Base-by-base conservation (phyloP, 2,888 invertebrate genomes). In the Dynastes hyllus region DNA sequence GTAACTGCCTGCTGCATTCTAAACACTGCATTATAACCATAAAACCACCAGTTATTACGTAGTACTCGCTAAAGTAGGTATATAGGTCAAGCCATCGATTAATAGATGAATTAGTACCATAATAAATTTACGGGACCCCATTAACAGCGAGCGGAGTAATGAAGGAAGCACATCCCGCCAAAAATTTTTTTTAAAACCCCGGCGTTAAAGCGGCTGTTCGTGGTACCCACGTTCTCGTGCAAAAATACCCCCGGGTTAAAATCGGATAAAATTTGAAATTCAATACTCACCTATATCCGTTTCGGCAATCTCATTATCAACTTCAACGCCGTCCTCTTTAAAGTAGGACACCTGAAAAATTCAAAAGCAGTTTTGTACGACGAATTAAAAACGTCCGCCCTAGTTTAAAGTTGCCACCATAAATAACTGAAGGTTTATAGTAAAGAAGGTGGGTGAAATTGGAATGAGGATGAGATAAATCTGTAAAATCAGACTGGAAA, bases 301-400 rank as follows among this genome's bases (percentile, higher is more conserved):
- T 77, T 82, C 84, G 45, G 81, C 83, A 61, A 87, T 85, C 81
- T 86, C 86, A 66, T 84, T 86, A 80, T 86, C 85, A 32, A 86
- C 83, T 77, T 84, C 83, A 69, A 82, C 83, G 22, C 85, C 85
- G 53, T 81, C 83, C 79, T 84, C 83, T 78, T 82, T 81, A 67
- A 83, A 84, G 80, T 87, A 87, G 13, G 83, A 84, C 11, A 87
- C 87, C 87, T 87, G 77, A 78, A 86, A 84, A 69, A 69, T 16
- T n/a, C n/a, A 76, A 53, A 78, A 11, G 37, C 16, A 45, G 0
- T 61, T 45, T 40, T 16, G 9, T 55, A 32, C 16, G 16, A 6
- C 16, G 71, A 75, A 69, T 37, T 37, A 76, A 45, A 50, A 27
- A 37, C n/a, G 6, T 22, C 8, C 22, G 27, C 3, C 11, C 29